A percentile compares a stretch with the other conserved stretches of the same genome.
Conservation (phyloP, 2,113 vertebrate species). For the Epinephelus cyanopodus region DNA sequence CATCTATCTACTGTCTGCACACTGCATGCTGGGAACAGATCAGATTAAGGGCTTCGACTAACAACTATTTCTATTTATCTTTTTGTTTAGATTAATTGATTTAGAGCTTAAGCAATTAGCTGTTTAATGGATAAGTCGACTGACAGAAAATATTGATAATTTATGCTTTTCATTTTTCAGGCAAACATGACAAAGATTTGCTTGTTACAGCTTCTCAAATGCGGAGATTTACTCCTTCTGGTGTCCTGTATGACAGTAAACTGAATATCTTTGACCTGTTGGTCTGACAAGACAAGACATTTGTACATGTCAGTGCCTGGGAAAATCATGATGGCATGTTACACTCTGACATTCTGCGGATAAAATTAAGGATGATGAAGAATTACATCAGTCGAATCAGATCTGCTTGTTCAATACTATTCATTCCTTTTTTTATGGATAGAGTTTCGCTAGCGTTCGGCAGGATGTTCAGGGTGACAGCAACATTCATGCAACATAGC, state of each 20-base stretch:
- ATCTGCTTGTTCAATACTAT: no score
- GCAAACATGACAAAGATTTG: neutral
- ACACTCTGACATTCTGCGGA: neutral
- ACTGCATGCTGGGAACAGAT: conserved; percentile 31
- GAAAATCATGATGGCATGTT: neutral
- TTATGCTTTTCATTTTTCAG: neutral
- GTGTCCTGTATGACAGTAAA: neutral
- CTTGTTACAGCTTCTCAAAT: neutral
- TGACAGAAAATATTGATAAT: conserved; percentile 2
- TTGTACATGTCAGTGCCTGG: neutral
- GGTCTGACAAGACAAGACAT: conserved; percentile 4
- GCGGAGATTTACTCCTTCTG: neutral
- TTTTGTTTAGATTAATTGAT: conserved; percentile 9
- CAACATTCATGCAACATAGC: no score
- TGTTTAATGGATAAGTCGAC: neutral
- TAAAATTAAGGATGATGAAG: no score
- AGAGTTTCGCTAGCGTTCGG: no score
- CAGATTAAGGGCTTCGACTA: neutral
- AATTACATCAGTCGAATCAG: no score
- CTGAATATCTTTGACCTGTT: neutral
- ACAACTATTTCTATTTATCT: neutral
- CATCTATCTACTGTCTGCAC: conserved; percentile 29
- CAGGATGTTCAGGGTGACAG: no score
- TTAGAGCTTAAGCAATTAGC: conserved; percentile 13
- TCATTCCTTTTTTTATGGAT: no score